Base-by-base conservation (phyloP, 1,140 invertebrate species). In the Drosophila kurseongensis region DNA sequence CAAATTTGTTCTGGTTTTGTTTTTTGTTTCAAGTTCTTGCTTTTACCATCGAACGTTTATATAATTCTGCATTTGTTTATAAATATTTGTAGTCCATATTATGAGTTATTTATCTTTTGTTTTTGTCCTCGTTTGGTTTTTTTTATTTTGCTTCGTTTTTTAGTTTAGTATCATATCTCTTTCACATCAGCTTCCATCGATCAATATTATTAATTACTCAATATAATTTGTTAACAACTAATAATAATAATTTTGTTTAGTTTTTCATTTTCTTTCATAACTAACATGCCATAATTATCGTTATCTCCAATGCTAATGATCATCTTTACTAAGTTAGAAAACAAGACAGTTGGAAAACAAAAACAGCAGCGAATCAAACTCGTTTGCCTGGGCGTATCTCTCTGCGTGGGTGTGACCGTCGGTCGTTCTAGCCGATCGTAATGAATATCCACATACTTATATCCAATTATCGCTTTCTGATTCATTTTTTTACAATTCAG, bases 161-260 rank as follows among this genome's bases (percentile, higher is more conserved):
- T 71, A 55, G 69, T 78, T 88, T 86, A 79, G 65, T 78, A 72
- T 76, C 51, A 68, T 78, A 72, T 86, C 55, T 73, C 60, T 63
- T 86, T 82, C 72, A 86, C 75, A 80, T 77, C 72, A 82, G 84
- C 78, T 76, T 86, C 78, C 80, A 84, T 80, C 62, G 81, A 71
- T 82, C 72, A 79, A 86, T 76, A 80, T 88, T 72, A 84, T 86
- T 85, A 78, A 81, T 85, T 85, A 86, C 67, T 88, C 84, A 90
- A 90, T 90, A 90, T 80, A 90, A 90, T 90, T 90, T 90, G 81
- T 90, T 90, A 90, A 89, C 84, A 89, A 89, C 84, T 89, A 89
- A 89, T 90, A 89, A 78, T 77, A 77, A 88, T 88, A 88, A 88
- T 88, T 89, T 88, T 85, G 82, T 90, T 88, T 80, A 77, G 68